A percentile compares a stretch with the other conserved stretches of the same genome.
These are phyloP conservation scores for Calephelis nemesis DNA, from an alignment of 1,140 invertebrate genomes.

Conservation along the genomic window DNA sequence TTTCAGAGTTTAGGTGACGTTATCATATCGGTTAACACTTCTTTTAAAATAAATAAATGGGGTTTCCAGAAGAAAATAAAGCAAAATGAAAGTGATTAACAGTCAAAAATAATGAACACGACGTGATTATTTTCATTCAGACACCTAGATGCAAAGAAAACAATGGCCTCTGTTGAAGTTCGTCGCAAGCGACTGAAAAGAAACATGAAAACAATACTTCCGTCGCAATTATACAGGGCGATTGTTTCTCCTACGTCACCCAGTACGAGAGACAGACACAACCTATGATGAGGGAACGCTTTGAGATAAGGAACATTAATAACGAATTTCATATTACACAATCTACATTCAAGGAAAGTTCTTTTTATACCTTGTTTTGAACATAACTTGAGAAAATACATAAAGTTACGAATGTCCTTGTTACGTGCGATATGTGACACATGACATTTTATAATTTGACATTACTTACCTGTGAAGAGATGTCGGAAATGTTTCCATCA, in stretches of 20 bases:
- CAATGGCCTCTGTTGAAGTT: conserved; percentile 2
- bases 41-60: too few species aligned
- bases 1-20: too few species aligned
- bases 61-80: background rate
- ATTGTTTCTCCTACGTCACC: background rate
- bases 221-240: conserved; percentile 9
- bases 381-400: background rate
- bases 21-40: too few species aligned
- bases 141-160: background rate
- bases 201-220: conserved; percentile 11
- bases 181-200: conserved; percentile 2
- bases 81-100: background rate
- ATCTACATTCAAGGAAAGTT: conserved; percentile 3
- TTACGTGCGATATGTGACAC: too few species aligned
- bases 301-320: background rate
- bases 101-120: conserved; percentile 1
- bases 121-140: conserved; percentile 2
- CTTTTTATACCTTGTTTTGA: conserved; percentile 1
- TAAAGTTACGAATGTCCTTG: background rate
- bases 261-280: background rate
- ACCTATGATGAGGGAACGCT: background rate
- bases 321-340: background rate
- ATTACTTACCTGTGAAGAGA: too few species aligned
- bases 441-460: too few species aligned
- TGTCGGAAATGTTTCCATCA: too few species aligned